Conservation (phyloP, 2,888 invertebrate species). For the Torymus tubicola region DNA sequence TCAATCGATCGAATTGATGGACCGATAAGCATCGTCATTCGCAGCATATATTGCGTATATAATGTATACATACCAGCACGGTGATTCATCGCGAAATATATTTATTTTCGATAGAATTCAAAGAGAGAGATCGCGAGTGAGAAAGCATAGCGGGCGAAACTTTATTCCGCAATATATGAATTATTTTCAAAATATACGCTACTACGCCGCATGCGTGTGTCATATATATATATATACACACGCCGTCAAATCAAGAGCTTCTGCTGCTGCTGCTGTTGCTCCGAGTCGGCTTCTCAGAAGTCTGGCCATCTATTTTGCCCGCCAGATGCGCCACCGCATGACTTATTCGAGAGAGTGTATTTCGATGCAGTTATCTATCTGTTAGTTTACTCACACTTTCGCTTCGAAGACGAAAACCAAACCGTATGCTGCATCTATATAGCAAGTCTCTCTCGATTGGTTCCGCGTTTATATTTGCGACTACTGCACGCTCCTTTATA, state of each 20-base stretch:
- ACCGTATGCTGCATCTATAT: background rate
- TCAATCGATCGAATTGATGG: background rate
- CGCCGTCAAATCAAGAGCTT: background rate
- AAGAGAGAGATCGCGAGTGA: too few species aligned
- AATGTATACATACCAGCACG: background rate
- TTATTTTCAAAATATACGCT: slow-evolving; percentile 36
- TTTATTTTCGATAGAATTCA: too few species aligned
- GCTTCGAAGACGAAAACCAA: slow-evolving; percentile 44
- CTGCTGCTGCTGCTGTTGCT: too few species aligned
- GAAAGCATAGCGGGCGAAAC: background rate
- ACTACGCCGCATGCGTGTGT: background rate
- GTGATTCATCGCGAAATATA: background rate
- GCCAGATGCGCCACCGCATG: slow-evolving; percentile 43
- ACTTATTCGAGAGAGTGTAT: slow-evolving; percentile 19
- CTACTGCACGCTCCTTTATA: background rate
- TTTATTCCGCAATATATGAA: background rate
- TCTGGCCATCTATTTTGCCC: slow-evolving; percentile 1
- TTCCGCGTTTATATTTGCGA: slow-evolving; percentile 11
- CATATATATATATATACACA: background rate
- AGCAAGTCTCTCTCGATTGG: slow-evolving; percentile 18
- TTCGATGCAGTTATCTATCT: slow-evolving; percentile 45
- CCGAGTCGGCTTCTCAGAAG: slow-evolving; percentile 32
- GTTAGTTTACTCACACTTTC: background rate
- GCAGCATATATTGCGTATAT: too few species aligned
- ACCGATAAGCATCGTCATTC: background rate